Evolutionary conservation across 2,113 vertebrate genomes (phyloP), one percentile per base, ranked within the genome.

Genomic region (Onychostoma macrolepis): DNA sequence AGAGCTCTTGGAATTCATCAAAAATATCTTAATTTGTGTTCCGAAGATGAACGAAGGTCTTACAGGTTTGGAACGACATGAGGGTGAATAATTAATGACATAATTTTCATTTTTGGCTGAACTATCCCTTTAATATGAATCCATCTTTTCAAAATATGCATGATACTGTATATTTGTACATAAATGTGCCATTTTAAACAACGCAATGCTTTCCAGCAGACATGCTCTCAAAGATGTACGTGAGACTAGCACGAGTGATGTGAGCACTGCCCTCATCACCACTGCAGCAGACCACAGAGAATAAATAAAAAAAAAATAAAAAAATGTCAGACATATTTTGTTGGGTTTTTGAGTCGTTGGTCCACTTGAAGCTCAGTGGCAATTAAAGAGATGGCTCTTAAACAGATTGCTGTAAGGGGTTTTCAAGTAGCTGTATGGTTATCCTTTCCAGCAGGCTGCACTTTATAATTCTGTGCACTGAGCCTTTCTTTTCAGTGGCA

Each of bases 321-420:
- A 56, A 45, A 75, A 45, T 43, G 72, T 9, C 21, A 28, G 83
- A 75, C 43, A 45, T 45, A 56, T 67, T 65, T 67, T 48, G 26
- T 33, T 45, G 53, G 36, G 26, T 21, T 71, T 61, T 78, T 50
- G 26, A 74, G 65, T 61, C 12, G 45, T 56, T 30, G 43, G 65
- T 53, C 67, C 11, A 48, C 36, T 72, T 61, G 53, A 33, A 43
- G 33, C 26, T 48, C 26, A 65, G 63, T 28, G 65, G 61, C 74
- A 84, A 87, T 87, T 85, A 85, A 80, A n/a, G 77, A 85, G 69
- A 38, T 75, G n/a, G 69, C 41, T 87, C 77, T 89, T 87, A 85
- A 87, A 84, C 72, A 84, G 74, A 84, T 83, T 78, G 74, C 86
- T 41, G 50, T 72, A 65, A 71, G 48, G 50, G 87, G 76, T 80